Evolutionary conservation across 1,140 invertebrate genomes (phyloP).

Genomic region (Aporrectodea caliginosa): DNA sequence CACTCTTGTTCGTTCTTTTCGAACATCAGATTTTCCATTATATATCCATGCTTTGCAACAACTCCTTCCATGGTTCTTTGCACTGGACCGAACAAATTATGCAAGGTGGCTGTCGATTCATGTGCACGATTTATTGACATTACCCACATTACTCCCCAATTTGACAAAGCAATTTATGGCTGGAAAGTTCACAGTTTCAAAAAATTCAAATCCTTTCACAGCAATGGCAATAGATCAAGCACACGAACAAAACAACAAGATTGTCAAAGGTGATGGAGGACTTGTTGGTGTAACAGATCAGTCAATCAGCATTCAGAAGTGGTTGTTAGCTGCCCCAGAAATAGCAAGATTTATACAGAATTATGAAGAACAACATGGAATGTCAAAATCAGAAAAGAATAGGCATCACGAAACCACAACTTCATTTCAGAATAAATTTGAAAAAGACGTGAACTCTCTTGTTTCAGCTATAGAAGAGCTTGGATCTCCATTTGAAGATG

Average conservation of each 20-base stretch:
- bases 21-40: not conserved
- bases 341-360: constrained; percentile 34
- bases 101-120: constrained; percentile 31
- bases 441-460: constrained; percentile 27
- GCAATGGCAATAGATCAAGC: constrained; percentile 37
- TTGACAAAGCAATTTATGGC: constrained; percentile 17
- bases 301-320: constrained; percentile 38
- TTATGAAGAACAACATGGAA: constrained; percentile 30
- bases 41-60: not conserved
- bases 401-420: constrained; percentile 27
- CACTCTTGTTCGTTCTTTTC: not conserved
- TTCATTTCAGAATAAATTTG: constrained; percentile 33
- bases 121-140: constrained; percentile 24
- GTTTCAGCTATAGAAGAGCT: constrained; percentile 29
- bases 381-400: not conserved
- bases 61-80: constrained; percentile 33
- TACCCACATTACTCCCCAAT: not conserved
- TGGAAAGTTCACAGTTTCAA: constrained; percentile 30
- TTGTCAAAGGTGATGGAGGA: constrained; percentile 41
- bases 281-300: constrained; percentile 39
- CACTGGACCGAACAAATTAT: constrained; percentile 31
- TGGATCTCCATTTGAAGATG: constrained; percentile 36
- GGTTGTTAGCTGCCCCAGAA: constrained; percentile 40
- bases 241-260: constrained; percentile 42
- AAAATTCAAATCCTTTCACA: constrained; percentile 34